Percentiles rank a stretch among this genome's conserved stretches.
phyloP scores from a whole-genome alignment of 2,888 invertebrate genomes.

The Pristionchus fissidentatus region DNA sequence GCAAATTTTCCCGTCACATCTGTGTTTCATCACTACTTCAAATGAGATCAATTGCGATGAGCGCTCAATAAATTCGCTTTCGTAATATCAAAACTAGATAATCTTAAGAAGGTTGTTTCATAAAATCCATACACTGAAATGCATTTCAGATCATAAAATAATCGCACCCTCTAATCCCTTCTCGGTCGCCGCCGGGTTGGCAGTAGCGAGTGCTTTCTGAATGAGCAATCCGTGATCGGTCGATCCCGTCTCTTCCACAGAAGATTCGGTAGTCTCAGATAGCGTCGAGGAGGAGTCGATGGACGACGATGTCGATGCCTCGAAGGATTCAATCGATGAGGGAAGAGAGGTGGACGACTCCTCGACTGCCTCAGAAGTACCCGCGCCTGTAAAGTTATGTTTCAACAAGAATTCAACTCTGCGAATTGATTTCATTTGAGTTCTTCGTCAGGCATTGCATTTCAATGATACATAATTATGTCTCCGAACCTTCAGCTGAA shows the following conservation, averaged over 20 bases:
- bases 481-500: conserved; percentile 1
- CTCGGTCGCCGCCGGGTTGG: not conserved
- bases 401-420: not conserved
- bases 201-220: conserved; percentile 5
- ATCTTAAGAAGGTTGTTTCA: not conserved
- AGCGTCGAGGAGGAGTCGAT: conserved; percentile 47
- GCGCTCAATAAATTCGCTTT: not conserved
- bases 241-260: not conserved
- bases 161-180: conserved; percentile 18
- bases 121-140: conserved; percentile 13
- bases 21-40: conserved; percentile 8
- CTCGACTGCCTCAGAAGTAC: not conserved
- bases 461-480: not conserved
- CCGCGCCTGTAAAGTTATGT: not conserved
- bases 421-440: too few species aligned
- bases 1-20: conserved; percentile 9
- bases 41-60: not conserved
- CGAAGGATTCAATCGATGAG: too few species aligned
- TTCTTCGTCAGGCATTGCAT: too few species aligned
- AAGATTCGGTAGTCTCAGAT: conserved; percentile 32
- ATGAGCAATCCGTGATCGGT: conserved; percentile 13
- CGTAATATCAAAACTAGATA: too few species aligned
- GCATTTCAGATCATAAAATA: not conserved
- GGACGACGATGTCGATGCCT: conserved; percentile 28
- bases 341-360: too few species aligned